These are phyloP conservation scores for Nasonia giraulti DNA, from an alignment of 1,140 invertebrate genomes.

Conservation along the genomic window DNA sequence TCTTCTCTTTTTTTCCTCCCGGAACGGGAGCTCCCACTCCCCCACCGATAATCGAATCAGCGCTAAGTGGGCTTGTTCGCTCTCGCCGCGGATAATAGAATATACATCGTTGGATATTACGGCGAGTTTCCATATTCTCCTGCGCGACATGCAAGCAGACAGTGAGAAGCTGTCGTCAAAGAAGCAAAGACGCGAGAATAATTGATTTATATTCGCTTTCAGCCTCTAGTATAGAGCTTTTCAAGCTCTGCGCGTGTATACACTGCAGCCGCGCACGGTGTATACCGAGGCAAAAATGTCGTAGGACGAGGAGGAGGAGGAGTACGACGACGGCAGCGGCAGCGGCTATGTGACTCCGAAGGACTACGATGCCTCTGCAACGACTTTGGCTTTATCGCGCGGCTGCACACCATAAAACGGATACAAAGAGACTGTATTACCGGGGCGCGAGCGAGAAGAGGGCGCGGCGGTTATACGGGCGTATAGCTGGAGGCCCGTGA, in stretches of 20 bases:
- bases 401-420: constrained; percentile 67
- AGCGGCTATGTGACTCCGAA: constrained; percentile 41
- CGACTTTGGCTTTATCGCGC: constrained; percentile 60
- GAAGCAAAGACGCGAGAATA: background rate
- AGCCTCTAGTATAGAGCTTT: background rate
- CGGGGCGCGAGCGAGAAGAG: constrained; percentile 47
- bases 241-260: background rate
- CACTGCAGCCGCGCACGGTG: background rate
- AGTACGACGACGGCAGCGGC: background rate
- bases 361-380: constrained; percentile 16
- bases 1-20: background rate
- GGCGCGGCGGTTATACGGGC: constrained; percentile 13
- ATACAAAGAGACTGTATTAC: constrained; percentile 72
- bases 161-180: background rate
- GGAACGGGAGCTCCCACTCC: no score
- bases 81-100: background rate
- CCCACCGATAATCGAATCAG: background rate
- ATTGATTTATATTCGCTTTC: constrained; percentile 15
- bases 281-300: background rate
- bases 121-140: background rate
- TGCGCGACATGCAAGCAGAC: background rate
- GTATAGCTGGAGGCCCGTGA: constrained; percentile 63
- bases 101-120: background rate
- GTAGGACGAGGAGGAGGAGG: background rate
- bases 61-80: background rate